Percentiles rank a stretch among this genome's conserved stretches.
phyloP scores from a whole-genome alignment of 1,140 invertebrate species.

The Colletes gigas region DNA sequence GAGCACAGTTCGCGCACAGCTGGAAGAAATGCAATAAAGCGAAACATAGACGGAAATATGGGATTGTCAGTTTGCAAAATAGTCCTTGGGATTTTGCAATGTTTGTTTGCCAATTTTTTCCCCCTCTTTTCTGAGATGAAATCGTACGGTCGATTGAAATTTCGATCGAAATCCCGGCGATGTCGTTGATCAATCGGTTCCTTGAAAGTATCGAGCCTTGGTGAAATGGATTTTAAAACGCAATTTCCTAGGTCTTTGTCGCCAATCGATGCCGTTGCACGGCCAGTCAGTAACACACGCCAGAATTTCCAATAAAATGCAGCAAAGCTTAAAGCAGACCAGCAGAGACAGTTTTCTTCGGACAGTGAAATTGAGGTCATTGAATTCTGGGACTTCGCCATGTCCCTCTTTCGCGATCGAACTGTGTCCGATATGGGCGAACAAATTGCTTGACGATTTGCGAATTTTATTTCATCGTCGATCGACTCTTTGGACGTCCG shows the following conservation, averaged over 20 bases:
- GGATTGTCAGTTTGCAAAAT: too few species aligned
- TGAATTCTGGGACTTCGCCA: constrained; percentile 22
- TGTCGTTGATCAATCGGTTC: too few species aligned
- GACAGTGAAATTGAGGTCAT: constrained; percentile 28
- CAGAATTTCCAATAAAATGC: constrained; percentile 74
- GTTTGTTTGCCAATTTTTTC: too few species aligned
- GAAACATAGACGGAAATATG: too few species aligned
- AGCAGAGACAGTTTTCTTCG: constrained; percentile 6
- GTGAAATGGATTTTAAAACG: constrained; percentile 70
- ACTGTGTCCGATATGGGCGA: background rate
- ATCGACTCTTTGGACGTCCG: background rate
- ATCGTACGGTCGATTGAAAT: too few species aligned
- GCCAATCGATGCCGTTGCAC: constrained; percentile 71
- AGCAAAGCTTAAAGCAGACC: constrained; percentile 57
- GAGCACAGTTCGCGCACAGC: too few species aligned
- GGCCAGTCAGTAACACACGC: constrained; percentile 48
- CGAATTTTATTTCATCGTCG: background rate
- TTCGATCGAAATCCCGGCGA: too few species aligned
- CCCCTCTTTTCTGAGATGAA: too few species aligned
- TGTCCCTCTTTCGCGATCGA: constrained; percentile 18
- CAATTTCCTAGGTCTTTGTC: constrained; percentile 72
- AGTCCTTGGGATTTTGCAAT: too few species aligned
- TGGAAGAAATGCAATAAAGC: too few species aligned
- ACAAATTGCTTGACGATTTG: background rate
- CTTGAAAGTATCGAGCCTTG: background rate